Conservation (phyloP, 2,888 invertebrate species). For the Netelia melanura region DNA sequence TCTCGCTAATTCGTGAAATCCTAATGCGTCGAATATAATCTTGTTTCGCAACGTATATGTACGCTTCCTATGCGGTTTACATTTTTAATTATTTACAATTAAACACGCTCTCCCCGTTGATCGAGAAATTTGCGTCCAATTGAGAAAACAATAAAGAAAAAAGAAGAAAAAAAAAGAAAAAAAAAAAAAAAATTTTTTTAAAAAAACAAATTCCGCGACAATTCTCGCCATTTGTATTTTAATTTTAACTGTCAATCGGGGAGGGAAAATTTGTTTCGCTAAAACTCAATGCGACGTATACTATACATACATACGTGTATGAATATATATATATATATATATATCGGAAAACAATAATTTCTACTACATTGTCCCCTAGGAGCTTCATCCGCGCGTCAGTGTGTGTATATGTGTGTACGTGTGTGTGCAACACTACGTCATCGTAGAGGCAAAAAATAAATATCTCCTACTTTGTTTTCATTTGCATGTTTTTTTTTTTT, state of each 20-base stretch:
- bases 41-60: conserved; percentile 15
- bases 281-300: conserved; percentile 56
- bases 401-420: conserved; percentile 29
- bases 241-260: conserved; percentile 12
- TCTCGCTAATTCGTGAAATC: conserved; percentile 7
- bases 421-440: conserved; percentile 62
- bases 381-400: conserved; percentile 39
- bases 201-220: background rate
- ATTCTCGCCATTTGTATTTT: background rate
- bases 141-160: background rate
- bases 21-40: background rate
- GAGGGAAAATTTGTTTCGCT: conserved; percentile 49
- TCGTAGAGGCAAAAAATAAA: conserved; percentile 57
- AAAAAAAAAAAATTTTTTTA: too few species aligned
- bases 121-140: conserved; percentile 51
- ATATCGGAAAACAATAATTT: conserved; percentile 54
- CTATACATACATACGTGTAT: conserved; percentile 34
- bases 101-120: conserved; percentile 36
- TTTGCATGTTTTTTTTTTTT: conserved; percentile 57
- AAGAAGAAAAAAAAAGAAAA: background rate
- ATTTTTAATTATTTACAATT: conserved; percentile 53
- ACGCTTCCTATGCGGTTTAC: conserved; percentile 9
- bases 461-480: conserved; percentile 60
- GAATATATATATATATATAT: conserved; percentile 49
- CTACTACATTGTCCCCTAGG: conserved; percentile 49